Base-by-base conservation (phyloP, 2,113 vertebrate genomes). In the Silurus glanis region DNA sequence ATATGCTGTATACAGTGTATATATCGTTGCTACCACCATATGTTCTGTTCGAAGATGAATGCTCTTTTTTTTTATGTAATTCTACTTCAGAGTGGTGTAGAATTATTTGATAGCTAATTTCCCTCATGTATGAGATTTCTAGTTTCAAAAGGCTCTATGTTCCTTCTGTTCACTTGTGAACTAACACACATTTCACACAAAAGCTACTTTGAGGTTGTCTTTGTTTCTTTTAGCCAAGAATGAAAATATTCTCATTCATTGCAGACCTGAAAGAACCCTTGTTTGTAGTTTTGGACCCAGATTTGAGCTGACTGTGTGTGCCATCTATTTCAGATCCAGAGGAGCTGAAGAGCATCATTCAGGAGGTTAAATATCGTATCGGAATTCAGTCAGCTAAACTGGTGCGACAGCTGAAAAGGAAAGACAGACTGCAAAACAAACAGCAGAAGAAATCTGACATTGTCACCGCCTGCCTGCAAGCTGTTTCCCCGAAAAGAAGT, bases 401-500 rank as follows among this genome's bases (percentile, higher is more conserved):
- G 67, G 94, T 99, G 4, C 96, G 96, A 23, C 98, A 98, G 88
- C 92, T 99, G 92, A 98, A 93, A 94, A 96, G 97, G 90, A 97
- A 96, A 55, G 98, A 99, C 87, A 92, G 96, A 23, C 95, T 97
- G 0, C 87, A 92, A 53, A 94, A 97, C 88, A 97, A 98, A 76
- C 91, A 96, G 16, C 98, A 99, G 94, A 98, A 95, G 94, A 97
- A 97, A 92, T 97, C 95, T 1, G 98, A 99, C 89, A 93, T 99
- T 12, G 92, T 99, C 91, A 99, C 98, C 0, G 98, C 98, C 0
- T 99, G 96, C 89, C 92, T 99, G 76, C 98, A 99, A 92, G 98
- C 98, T 0, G 96, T 97, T 87, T 99, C 98, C 0, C 97, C 96
- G 67, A 99, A 99, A 92, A 95, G 98, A 91, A 87, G 98, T 99